These are phyloP conservation scores for Drosophila aldrichi DNA, from an alignment of 2,888 invertebrate species.

Conservation along the genomic window DNA sequence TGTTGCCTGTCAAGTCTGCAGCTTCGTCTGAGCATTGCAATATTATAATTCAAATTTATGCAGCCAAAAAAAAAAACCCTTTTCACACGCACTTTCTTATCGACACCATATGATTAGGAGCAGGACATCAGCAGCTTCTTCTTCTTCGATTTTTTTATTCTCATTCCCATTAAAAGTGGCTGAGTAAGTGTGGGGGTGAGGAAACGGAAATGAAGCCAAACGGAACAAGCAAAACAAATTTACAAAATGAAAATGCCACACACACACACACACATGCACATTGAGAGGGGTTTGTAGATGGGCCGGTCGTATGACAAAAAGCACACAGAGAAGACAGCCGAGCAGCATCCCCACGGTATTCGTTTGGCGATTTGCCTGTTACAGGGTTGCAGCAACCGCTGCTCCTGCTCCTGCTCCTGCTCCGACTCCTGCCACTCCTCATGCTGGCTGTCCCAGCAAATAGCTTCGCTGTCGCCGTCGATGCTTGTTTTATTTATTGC, in stretches of 20 bases:
- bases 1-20: constrained; percentile 33
- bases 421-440: background rate
- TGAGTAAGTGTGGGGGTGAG: constrained; percentile 31
- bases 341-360: constrained; percentile 73
- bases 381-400: constrained; percentile 54
- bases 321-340: constrained; percentile 26
- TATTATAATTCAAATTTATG: constrained; percentile 83
- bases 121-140: constrained; percentile 11
- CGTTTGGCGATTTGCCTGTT: constrained; percentile 81
- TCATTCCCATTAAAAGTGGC: constrained; percentile 48
- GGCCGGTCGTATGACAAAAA: constrained; percentile 21
- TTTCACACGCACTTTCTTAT: constrained; percentile 78
- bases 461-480: constrained; percentile 82
- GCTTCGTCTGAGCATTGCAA: constrained; percentile 44
- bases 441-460: constrained; percentile 64
- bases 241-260: constrained; percentile 80
- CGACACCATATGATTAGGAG: constrained; percentile 74
- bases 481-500: constrained; percentile 85
- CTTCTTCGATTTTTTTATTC: background rate
- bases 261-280: constrained; percentile 18
- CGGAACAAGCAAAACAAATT: constrained; percentile 81
- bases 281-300: constrained; percentile 1
- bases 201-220: constrained; percentile 79
- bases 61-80: constrained; percentile 75
- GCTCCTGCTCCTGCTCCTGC: background rate